Conservation (phyloP, 2,888 invertebrate genomes). For the Agriopis leucophaearia region DNA sequence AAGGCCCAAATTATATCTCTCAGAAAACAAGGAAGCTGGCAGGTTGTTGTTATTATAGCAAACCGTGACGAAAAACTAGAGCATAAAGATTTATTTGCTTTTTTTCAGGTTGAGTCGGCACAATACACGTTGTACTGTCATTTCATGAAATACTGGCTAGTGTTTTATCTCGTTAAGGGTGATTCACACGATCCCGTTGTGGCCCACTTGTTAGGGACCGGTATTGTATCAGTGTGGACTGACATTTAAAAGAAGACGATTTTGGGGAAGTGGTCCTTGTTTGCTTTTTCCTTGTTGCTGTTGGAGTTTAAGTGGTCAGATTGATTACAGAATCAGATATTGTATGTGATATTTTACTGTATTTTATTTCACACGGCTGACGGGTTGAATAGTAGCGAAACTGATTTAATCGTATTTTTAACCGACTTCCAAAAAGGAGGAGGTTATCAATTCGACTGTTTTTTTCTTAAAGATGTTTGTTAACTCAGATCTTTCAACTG, state of each 20-base stretch:
- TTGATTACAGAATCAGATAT: neutral
- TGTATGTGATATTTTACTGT: neutral
- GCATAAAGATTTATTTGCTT: conserved; percentile 22
- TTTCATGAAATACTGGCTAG: conserved; percentile 32
- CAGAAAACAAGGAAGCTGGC: too few relatives aligned
- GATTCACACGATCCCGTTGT: conserved; percentile 49
- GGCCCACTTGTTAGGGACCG: conserved; percentile 43
- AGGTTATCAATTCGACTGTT: too few relatives aligned
- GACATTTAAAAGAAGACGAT: conserved; percentile 35
- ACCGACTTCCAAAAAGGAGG: too few relatives aligned
- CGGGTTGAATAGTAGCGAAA: too few relatives aligned
- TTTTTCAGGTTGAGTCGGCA: conserved; percentile 30
- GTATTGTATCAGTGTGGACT: conserved; percentile 39
- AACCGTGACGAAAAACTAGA: conserved; percentile 17
- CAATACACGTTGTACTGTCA: conserved; percentile 31
- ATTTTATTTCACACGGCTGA: neutral
- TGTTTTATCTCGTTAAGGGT: conserved; percentile 40
- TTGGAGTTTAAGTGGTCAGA: neutral
- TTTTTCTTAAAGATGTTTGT: too few relatives aligned
- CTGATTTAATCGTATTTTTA: too few relatives aligned
- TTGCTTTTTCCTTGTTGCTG: conserved; percentile 19
- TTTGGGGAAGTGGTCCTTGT: conserved; percentile 41
- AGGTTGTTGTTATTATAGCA: too few relatives aligned
- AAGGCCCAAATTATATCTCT: too few relatives aligned
- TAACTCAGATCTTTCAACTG: too few relatives aligned